These are phyloP conservation scores for Sebastes schlegelii DNA, from an alignment of 2,113 vertebrate genomes.

Conservation along the genomic window DNA sequence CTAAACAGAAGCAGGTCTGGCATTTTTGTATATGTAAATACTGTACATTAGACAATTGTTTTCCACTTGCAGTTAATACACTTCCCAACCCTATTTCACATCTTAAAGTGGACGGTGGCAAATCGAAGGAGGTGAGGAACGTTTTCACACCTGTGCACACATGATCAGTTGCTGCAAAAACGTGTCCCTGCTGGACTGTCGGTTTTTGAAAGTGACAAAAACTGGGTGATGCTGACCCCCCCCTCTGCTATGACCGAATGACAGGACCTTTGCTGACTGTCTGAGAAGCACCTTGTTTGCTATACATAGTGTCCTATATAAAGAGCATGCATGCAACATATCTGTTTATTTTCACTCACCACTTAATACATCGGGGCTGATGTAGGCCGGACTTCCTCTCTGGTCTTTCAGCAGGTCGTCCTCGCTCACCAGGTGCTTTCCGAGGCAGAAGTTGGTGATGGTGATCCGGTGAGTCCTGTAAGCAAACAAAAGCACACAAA, in stretches of 20 bases:
- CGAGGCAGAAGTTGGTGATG: slow-evolving; percentile 99
- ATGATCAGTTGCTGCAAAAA: not conserved
- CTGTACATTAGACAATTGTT: not conserved
- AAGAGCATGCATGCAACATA: not conserved
- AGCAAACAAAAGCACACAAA: slow-evolving; percentile 24
- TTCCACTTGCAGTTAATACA: not conserved
- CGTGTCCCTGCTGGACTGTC: not conserved
- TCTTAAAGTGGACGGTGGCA: not conserved
- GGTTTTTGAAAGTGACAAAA: slow-evolving; percentile 19
- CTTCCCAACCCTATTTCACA: not conserved
- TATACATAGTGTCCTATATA: not conserved
- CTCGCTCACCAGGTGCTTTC: slow-evolving; percentile 98
- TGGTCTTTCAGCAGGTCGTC: slow-evolving; percentile 99
- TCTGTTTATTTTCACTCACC: slow-evolving; percentile 80
- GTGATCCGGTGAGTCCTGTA: slow-evolving; percentile 96
- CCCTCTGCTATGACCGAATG: not conserved
- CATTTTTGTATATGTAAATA: not conserved
- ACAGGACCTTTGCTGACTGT: not conserved
- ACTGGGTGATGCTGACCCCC: not conserved
- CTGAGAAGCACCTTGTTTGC: not conserved
- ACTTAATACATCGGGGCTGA: slow-evolving; percentile 97
- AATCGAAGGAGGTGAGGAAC: not conserved
- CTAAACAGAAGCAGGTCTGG: not conserved
- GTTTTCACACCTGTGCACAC: slow-evolving; percentile 22
- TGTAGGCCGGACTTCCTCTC: slow-evolving; percentile 98